A percentile compares a stretch with the other conserved stretches of the same genome.
These are phyloP conservation scores for Lateolabrax maculatus DNA, from an alignment of 2,797 vertebrate species.

Conservation along the genomic window DNA sequence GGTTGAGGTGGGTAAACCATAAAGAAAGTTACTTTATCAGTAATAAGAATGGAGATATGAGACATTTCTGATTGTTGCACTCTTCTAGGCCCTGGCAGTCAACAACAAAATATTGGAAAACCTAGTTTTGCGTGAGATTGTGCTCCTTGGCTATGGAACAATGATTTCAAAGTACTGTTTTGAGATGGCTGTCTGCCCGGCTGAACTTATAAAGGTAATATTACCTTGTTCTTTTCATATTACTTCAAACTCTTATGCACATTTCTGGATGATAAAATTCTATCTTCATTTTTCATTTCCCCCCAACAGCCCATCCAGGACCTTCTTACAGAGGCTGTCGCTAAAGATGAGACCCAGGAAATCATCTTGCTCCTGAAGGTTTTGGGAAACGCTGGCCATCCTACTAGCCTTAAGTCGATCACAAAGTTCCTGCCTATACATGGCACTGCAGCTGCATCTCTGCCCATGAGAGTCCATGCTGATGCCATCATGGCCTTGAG, in stretches of 20 bases:
- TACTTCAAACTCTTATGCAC: slow-evolving; percentile 27
- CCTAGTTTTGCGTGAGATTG: slow-evolving; percentile 80
- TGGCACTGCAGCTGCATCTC: slow-evolving; percentile 68
- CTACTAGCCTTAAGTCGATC: slow-evolving; percentile 62
- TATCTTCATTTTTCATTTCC: slow-evolving; percentile 1
- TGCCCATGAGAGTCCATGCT: slow-evolving; percentile 79
- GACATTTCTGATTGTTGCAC: neutral
- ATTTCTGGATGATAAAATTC: neutral
- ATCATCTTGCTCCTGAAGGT: slow-evolving; percentile 83
- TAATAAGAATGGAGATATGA: neutral
- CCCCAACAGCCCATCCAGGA: slow-evolving; percentile 82
- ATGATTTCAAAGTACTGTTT: slow-evolving; percentile 86
- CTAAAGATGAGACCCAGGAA: slow-evolving; percentile 67
- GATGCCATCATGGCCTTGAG: slow-evolving; percentile 83
- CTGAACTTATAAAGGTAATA: slow-evolving; percentile 85
- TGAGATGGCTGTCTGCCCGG: slow-evolving; percentile 75
- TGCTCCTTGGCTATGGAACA: slow-evolving; percentile 87
- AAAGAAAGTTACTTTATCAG: neutral
- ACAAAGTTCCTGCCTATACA: slow-evolving; percentile 78
- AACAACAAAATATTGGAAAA: slow-evolving; percentile 57
- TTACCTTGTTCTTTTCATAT: neutral
- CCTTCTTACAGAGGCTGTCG: slow-evolving; percentile 68
- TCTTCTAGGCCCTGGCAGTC: slow-evolving; percentile 60
- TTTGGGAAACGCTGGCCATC: slow-evolving; percentile 86
- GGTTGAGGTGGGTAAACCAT: slow-evolving; percentile 66